Evolutionary conservation across 2,797 vertebrate genomes (phyloP).

Genomic region (Manis javanica): DNA sequence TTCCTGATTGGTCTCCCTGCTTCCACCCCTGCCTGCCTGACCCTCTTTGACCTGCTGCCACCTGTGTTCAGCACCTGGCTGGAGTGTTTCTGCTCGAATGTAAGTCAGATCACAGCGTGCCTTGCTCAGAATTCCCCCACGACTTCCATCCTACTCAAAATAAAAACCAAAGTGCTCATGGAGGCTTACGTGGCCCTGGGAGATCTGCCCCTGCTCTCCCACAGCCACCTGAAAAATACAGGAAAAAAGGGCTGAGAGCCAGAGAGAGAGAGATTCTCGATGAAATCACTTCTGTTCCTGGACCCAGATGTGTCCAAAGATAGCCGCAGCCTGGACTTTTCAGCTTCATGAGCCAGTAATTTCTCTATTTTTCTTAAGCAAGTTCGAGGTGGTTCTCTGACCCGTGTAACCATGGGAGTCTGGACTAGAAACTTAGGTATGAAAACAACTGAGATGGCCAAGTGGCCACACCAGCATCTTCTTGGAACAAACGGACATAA

Average conservation of each 20-base stretch:
- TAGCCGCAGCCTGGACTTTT: background rate
- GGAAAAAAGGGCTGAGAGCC: too few relatives aligned
- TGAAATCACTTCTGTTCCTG: background rate
- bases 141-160: background rate
- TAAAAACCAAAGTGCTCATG: background rate
- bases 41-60: background rate
- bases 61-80: background rate
- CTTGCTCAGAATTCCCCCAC: background rate
- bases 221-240: background rate
- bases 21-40: background rate
- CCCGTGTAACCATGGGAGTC: background rate
- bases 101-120: background rate
- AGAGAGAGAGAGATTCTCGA: background rate
- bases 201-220: background rate
- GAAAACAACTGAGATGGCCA: background rate
- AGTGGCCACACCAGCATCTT: background rate
- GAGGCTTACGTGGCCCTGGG: background rate
- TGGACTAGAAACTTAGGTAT: background rate
- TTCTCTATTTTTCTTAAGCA: background rate
- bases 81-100: background rate
- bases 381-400: background rate
- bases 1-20: background rate
- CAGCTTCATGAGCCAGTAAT: background rate
- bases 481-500: background rate
- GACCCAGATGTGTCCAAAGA: background rate